A percentile compares a stretch with the other conserved stretches of the same genome.
Evolutionary conservation across 2,888 invertebrate species (phyloP).

Genomic region (Xestia ashworthii): DNA sequence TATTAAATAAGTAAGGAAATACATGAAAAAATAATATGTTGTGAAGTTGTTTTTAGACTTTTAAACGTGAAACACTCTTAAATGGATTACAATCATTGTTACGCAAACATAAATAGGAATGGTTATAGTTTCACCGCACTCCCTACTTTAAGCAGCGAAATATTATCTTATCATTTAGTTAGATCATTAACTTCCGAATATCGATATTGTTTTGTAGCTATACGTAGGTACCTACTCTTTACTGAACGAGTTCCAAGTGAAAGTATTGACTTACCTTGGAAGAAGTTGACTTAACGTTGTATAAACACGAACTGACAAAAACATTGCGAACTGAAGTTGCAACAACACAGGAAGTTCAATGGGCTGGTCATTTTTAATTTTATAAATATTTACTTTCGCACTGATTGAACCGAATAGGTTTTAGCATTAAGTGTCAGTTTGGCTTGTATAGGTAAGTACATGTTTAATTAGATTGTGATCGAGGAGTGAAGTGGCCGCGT

Average conservation of each 20-base stretch:
- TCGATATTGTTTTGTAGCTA: not conserved
- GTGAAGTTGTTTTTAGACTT: not conserved
- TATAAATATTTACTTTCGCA: conserved; percentile 45
- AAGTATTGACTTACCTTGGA: conserved; percentile 55
- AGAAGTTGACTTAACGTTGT: conserved; percentile 37
- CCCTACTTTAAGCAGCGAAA: not conserved
- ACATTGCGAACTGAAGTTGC: conserved; percentile 46
- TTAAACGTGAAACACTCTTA: not conserved
- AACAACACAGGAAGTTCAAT: conserved; percentile 41
- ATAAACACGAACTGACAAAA: conserved; percentile 47
- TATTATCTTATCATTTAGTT: not conserved
- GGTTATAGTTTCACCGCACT: not conserved
- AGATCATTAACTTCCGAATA: not conserved
- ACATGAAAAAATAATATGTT: not conserved
- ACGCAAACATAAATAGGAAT: not conserved
- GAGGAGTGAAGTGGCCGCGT: conserved; percentile 29
- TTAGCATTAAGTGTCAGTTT: conserved; percentile 37
- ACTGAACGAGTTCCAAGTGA: conserved; percentile 11
- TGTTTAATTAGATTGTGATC: conserved; percentile 52
- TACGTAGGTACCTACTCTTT: not conserved
- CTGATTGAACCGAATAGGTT: conserved; percentile 36
- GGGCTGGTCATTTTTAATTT: conserved; percentile 38
- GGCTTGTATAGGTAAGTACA: conserved; percentile 34
- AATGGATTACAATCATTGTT: not conserved
- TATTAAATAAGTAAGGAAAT: not conserved